Base-by-base conservation (phyloP, 2,888 invertebrate species). In the Teleogryllus oceanicus region DNA sequence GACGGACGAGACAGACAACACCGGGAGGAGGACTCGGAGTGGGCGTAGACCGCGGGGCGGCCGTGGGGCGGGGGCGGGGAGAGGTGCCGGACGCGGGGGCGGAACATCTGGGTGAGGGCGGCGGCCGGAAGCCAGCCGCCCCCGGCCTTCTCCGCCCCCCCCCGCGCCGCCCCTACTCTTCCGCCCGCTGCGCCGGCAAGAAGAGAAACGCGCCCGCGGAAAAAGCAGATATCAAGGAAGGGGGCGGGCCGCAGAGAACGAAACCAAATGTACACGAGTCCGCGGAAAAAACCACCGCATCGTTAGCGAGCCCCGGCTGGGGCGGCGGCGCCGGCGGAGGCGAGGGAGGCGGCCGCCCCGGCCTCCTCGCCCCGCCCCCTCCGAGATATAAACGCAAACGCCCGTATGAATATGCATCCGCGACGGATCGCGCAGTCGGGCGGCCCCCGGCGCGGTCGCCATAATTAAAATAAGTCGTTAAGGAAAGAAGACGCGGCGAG, bases 371-470 rank as follows among this genome's bases (percentile, higher is more conserved):
- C 62, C n/a, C 62, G 62, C n/a, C n/a, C 62, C 62, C n/a, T 62
- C 62, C 62, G 62, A 13, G 62, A 62, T 62, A 62, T 62, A 62
- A 62, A 62, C 62, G 62, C 62, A 62, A 62, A 62, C 62, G 62
- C n/a, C 62, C 62, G 62, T 62, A 62, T 62, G 62, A 62, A 62
- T 62, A 62, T 62, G 62, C 62, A 62, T 62, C 62, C 62, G 62
- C 62, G 62, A 62, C 13, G 16, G 62, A 62, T 13, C 62, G 62
- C 13, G 62, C 62, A n/a, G 13, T n/a, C 62, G 16, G 62, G n/a
- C 13, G 62, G 16, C 16, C n/a, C 62, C 62, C 62, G 62, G n/a
- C 13, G 62, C 62, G 16, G 62, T 62, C 16, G 62, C 62, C 62
- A 62, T 62, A 62, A 62, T 62, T 62, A 62, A 62, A 62, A 62